Base-by-base conservation (phyloP, 2,888 invertebrate genomes). In the Phaedon cochleariae region DNA sequence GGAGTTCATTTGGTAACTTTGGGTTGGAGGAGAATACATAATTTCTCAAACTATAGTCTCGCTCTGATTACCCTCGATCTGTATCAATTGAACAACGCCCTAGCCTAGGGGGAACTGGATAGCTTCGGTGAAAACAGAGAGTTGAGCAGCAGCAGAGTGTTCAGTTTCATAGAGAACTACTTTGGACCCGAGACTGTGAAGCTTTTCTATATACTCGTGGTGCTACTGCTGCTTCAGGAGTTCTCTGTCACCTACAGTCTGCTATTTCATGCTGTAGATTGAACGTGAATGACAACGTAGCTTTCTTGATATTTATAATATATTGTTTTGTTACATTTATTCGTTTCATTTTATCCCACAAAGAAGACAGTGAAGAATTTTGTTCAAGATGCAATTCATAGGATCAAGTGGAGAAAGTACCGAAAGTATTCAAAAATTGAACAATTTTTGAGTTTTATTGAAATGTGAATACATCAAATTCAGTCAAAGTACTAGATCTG, bases 231-330 rank as follows among this genome's bases (percentile, higher is more conserved):
- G 77, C 81, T 89, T 9, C 92, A 92, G 85, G 91, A 91, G 78
- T 85, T 90, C 76, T 90, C 90, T 0, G 92, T 92, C 0, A 90
- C 92, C 59, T 92, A 92, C 80, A 87, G 90, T 0, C 89, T 92
- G 37, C 79, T 92, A 48, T 92, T 90, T 76, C 92, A 92, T 77
- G 90, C 91, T 0, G 91, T 91, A 0, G 89, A 87, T 65, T 90
- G 0, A 86, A 86, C 63, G 72, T 83, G 1, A 88, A 92, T 74
- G 90, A 89, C 68, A 90, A 90, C 77, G 85, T 90, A 0, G 90
- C 91, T 0, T 85, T 87, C 64, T 81, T 91, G 9, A 90, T 92
- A 59, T 51, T 55, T 54, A 52, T 34, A 62, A 66, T 59, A 66
- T 53, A 65, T 22, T 12, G n/a, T 58, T 57, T 58, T 41, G 20